Evolutionary conservation across 2,888 invertebrate species (phyloP).

Genomic region (Zeuzera pyrina): DNA sequence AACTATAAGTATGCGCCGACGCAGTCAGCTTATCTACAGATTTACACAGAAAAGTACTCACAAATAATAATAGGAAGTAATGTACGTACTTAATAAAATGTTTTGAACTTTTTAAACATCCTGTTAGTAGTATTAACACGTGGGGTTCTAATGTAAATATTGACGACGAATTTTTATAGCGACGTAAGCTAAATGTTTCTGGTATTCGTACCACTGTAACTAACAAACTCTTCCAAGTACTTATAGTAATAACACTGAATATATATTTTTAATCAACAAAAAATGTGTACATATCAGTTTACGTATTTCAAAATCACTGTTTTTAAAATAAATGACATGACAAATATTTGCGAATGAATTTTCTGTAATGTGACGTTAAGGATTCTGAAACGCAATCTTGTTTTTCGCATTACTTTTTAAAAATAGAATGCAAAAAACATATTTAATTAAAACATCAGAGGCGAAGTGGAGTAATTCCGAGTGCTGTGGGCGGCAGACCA

Average conservation of each 20-base stretch:
- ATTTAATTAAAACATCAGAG: conserved; percentile 55
- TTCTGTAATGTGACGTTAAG: no score
- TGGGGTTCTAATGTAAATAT: conserved; percentile 55
- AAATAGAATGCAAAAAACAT: conserved; percentile 2
- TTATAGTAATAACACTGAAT: no score
- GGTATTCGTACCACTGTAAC: no score
- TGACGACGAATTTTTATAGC: conserved; percentile 43
- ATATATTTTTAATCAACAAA: no score
- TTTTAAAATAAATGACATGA: no score
- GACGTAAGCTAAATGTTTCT: conserved; percentile 44
- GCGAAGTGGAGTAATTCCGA: conserved; percentile 44
- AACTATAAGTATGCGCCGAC: conserved; percentile 29
- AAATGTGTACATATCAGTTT: no score
- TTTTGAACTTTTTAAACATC: conserved; percentile 62
- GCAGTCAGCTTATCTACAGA: conserved; percentile 47
- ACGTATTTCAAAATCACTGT: no score
- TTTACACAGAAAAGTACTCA: conserved; percentile 41
- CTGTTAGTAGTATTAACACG: conserved; percentile 59
- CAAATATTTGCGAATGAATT: no score
- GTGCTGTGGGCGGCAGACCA: conserved; percentile 42
- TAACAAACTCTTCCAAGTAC: no score
- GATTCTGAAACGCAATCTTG: no score
- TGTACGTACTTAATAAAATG: conserved; percentile 49
- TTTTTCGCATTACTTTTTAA: no score
- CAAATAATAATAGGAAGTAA: conserved; percentile 64